Evolutionary conservation across 2,888 invertebrate genomes (phyloP), one percentile per base, ranked within the genome.

Genomic region (Drosophila anceps): DNA sequence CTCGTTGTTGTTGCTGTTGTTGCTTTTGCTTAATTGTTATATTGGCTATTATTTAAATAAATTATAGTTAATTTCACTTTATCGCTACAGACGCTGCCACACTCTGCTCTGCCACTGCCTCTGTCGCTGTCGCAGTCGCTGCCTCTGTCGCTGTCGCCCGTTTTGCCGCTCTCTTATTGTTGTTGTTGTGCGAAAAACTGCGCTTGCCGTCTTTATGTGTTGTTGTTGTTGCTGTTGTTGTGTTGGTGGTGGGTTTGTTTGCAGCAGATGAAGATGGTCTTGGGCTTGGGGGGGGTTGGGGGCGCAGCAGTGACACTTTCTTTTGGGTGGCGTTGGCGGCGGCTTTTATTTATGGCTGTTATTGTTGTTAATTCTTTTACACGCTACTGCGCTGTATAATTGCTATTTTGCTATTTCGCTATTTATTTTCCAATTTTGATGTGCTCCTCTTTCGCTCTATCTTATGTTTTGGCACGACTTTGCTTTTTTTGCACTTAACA

Each of bases 1-100:
- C 29, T 58, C 18, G 46, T 39, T 58, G 48, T 31, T 50, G 50
- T 10, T 55, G 46, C 54, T 60, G 27, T 35, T 59, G 43, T 44
- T 58, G 44, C 10, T 53, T 55, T 53, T 66, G 35, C 50, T 73
- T 66, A 65, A 68, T 75, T 69, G 66, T 67, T 77, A 71, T 81
- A 72, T 69, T 73, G 73, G 63, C 66, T 82, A 79, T 61, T 72
- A 72, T 73, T 83, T 78, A 83, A 86, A 86, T 88, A 86, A 84
- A 88, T 81, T 73, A 88, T 75, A 76, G 61, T 83, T 83, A 88
- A 70, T 88, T 86, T 86, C 88, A 85, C 84, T 84, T 75, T 85
- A 80, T 82, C 54, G 76, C 78, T 51, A 66, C 61, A 70, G 50
- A 72, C 59, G 63, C 50, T 57, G 54, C 39, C 54, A n/a, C n/a